Base-by-base conservation (phyloP, 2,888 invertebrate species). In the Hirtodrosophila duncani region DNA sequence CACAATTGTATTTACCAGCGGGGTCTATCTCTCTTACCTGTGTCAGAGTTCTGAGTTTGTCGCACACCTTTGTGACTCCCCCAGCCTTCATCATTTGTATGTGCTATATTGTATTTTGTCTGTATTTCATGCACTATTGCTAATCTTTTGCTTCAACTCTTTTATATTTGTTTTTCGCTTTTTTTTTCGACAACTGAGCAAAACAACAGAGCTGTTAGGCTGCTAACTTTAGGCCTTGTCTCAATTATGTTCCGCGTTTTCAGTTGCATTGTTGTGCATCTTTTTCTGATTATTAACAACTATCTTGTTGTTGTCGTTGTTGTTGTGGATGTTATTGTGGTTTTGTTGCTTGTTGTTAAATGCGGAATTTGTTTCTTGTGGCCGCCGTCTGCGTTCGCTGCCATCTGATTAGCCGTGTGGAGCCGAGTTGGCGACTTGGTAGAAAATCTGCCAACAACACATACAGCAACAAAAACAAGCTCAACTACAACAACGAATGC, bases 331-430 rank as follows among this genome's bases (percentile, higher is more conserved):
- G 55, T 38, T 42, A 42, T 38, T 29, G 34, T 20, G 3, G 13
- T 24, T n/a, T 16, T 29, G n/a, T 36, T 37, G 45, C 43, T n/a
- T 65, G 18, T 34, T 44, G 58, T 56, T 65, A 65, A 67, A 67
- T 68, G 62, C 49, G 63, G 55, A 66, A 66, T 67, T 63, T 65
- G 65, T 56, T 66, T 60, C 37, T 51, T 59, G 51, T 38, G 58
- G 55, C 63, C 46, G 53, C 38, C 43, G 46, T 18, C 18, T 9
- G 50, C 55, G 65, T 60, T 65, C 61, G 63, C 51, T 65, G 65
- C 60, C 60, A 52, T 59, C 16, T 42, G 55, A 64, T 49, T 65
- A 51, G n/a, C n/a, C n/a, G n/a, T n/a, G n/a, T n/a, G n/a, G n/a
- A n/a, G n/a, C n/a, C n/a, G n/a, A n/a, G n/a, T n/a, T n/a, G n/a